These are phyloP conservation scores for Hafferia zeledoni DNA, from an alignment of 2,797 vertebrate species.

Conservation along the genomic window DNA sequence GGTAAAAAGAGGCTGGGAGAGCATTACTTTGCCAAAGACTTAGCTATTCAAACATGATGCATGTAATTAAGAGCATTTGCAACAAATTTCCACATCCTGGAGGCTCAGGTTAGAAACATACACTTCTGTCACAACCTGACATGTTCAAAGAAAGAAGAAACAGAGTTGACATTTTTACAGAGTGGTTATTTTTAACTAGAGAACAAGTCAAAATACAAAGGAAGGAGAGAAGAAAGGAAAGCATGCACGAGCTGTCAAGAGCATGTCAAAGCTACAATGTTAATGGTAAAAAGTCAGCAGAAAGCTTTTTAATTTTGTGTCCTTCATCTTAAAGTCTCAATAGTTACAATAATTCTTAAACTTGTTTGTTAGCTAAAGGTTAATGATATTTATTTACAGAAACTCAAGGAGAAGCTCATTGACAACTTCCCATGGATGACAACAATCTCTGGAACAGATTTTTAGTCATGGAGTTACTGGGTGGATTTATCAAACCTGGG, in stretches of 20 bases:
- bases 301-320: background rate
- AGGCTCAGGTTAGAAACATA: background rate
- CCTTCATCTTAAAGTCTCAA: background rate
- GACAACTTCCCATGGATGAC: background rate
- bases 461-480: background rate
- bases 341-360: background rate
- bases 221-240: background rate
- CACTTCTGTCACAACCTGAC: background rate
- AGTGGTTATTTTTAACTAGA: background rate
- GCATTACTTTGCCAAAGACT: background rate
- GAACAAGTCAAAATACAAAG: background rate
- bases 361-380: background rate
- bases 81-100: background rate
- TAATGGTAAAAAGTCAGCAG: background rate
- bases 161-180: background rate
- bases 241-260: background rate
- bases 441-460: background rate
- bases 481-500: background rate
- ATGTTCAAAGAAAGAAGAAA: background rate
- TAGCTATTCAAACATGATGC: background rate
- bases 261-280: background rate
- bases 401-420: background rate
- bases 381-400: background rate
- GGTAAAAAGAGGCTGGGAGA: background rate
- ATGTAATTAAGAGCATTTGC: background rate